These are phyloP conservation scores for Crotalus helleri DNA, from an alignment of 2,113 vertebrate genomes.

Conservation along the genomic window DNA sequence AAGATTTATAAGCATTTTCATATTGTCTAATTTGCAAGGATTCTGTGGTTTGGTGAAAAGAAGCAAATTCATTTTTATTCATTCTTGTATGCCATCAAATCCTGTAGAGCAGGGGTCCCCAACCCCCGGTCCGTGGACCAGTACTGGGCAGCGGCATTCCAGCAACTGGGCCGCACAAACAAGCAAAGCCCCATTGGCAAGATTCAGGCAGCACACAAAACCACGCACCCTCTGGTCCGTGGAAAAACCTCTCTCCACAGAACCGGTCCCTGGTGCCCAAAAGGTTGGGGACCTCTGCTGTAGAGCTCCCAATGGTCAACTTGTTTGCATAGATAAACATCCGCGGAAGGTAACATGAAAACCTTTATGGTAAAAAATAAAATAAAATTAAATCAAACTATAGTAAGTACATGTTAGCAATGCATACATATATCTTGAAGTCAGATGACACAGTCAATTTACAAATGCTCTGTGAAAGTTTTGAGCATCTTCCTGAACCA, in stretches of 20 bases:
- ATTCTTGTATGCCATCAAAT: neutral
- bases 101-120: neutral
- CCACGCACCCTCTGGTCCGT: too few relatives aligned
- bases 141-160: too few relatives aligned
- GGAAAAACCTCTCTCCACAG: too few relatives aligned
- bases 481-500: neutral
- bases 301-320: neutral
- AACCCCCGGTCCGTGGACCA: too few relatives aligned
- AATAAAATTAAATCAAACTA: neutral
- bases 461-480: neutral
- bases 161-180: too few relatives aligned
- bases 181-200: too few relatives aligned
- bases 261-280: too few relatives aligned
- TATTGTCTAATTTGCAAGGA: neutral
- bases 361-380: neutral
- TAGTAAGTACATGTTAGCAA: neutral
- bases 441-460: neutral
- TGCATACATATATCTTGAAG: neutral
- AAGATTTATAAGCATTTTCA: neutral
- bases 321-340: neutral
- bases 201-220: too few relatives aligned
- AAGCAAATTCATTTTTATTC: neutral
- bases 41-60: neutral
- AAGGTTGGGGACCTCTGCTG: too few relatives aligned
- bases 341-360: neutral